Evolutionary conservation across 2,797 vertebrate species (phyloP).

Genomic region (Centropyge bicolor): DNA sequence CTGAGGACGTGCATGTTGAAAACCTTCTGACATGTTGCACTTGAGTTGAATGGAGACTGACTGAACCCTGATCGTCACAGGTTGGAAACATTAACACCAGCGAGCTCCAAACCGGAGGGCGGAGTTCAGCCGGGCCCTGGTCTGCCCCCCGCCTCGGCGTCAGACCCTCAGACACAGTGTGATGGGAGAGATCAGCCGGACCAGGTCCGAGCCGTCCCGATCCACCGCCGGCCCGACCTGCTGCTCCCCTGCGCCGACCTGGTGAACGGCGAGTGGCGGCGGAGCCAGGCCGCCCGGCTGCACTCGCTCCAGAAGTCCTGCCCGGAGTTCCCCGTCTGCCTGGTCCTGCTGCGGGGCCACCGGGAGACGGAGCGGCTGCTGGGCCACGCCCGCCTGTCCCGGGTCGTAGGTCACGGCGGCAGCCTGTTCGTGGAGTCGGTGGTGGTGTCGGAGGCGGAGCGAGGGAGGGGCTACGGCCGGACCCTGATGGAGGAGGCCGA

Average conservation of each 20-base stretch:
- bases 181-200: background rate
- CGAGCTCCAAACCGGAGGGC: background rate
- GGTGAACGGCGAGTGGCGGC: slow-evolving; percentile 93
- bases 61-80: slow-evolving; percentile 68
- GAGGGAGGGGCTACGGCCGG: slow-evolving; percentile 92
- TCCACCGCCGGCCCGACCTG: slow-evolving; percentile 92
- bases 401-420: slow-evolving; percentile 81
- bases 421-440: slow-evolving; percentile 94
- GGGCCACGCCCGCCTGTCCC: slow-evolving; percentile 91
- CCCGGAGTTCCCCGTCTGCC: slow-evolving; percentile 89
- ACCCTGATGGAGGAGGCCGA: slow-evolving; percentile 92
- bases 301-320: slow-evolving; percentile 91
- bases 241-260: slow-evolving; percentile 90
- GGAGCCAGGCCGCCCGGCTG: slow-evolving; percentile 90
- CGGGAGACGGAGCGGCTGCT: slow-evolving; percentile 78
- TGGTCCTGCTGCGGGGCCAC: slow-evolving; percentile 85
- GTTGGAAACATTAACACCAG: slow-evolving; percentile 49
- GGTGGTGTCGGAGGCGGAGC: slow-evolving; percentile 87
- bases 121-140: background rate
- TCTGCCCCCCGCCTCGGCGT: background rate
- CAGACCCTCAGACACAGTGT: background rate
- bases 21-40: slow-evolving; percentile 15
- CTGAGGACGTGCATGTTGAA: slow-evolving; percentile 20
- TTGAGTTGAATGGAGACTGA: slow-evolving; percentile 51
- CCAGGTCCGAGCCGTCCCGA: slow-evolving; percentile 82